These are phyloP conservation scores for Mechanitis mazaeus DNA, from an alignment of 2,888 invertebrate species.

Conservation along the genomic window DNA sequence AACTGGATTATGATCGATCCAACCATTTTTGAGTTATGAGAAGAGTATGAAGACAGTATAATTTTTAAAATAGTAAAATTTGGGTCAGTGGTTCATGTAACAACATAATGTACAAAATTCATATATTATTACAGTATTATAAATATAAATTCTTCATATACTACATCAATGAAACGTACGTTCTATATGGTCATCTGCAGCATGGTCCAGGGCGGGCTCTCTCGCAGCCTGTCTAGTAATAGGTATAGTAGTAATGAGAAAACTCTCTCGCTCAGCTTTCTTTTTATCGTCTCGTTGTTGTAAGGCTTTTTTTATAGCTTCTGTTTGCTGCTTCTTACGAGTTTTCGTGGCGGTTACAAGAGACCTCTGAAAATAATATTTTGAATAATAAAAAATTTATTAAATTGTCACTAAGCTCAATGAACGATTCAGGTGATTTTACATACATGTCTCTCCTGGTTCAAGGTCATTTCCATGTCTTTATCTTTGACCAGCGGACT, in stretches of 20 bases:
- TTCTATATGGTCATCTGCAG: slow-evolving; percentile 91
- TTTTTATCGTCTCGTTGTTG: slow-evolving; percentile 97
- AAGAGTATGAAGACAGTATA: too few relatives aligned
- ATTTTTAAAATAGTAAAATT: too few relatives aligned
- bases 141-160: too few relatives aligned
- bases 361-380: slow-evolving; percentile 79
- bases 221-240: slow-evolving; percentile 96
- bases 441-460: slow-evolving; percentile 96
- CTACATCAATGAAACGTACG: slow-evolving; percentile 61
- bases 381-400: too few relatives aligned
- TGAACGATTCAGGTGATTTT: slow-evolving; percentile 3
- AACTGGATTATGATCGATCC: too few relatives aligned
- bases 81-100: too few relatives aligned
- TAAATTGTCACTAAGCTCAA: too few relatives aligned
- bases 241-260: slow-evolving; percentile 96
- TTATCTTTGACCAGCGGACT: slow-evolving; percentile 98
- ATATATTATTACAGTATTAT: too few relatives aligned
- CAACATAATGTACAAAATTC: too few relatives aligned
- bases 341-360: slow-evolving; percentile 99
- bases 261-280: slow-evolving; percentile 95
- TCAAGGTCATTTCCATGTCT: slow-evolving; percentile 98
- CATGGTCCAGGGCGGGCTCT: slow-evolving; percentile 94
- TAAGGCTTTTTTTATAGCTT: slow-evolving; percentile 95
- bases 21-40: too few relatives aligned
- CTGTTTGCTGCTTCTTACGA: slow-evolving; percentile 98